Base-by-base conservation (phyloP, 2,113 vertebrate species). In the Dicaeum eximium region DNA sequence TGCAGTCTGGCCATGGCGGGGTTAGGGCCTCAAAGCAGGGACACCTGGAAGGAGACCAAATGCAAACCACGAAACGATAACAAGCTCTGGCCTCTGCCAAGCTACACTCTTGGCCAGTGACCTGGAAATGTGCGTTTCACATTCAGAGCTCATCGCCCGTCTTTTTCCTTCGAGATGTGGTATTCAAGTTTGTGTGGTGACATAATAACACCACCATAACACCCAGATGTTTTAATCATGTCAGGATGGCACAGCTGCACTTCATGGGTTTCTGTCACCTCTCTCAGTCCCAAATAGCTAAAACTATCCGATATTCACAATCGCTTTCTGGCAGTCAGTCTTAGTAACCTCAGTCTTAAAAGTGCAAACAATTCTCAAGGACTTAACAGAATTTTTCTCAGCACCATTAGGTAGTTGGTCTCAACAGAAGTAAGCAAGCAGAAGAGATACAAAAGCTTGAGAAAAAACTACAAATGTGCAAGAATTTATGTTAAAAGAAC, bases 21-120 rank as follows among this genome's bases (percentile, higher is more conserved):
- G 3, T 30, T 12, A 40, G 80, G 80, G 89, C 89, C 78, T 45
- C 80, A 67, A 65, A 69, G 74, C 51, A 75, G 64, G 33, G 66
- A 61, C 70, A 72, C 23, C 38, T 85, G 89, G 93, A 95, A 81
- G 40, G 24, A 72, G 40, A 82, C 75, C 94, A 96, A 95, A 69
- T 3, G 17, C 31, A 79, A 87, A 61, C 57, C 40, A 72, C 2
- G 0, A 28, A 81, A 72, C 0, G 5, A 4, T 61, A 91, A 97
- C 47, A 5, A 96, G 89, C 58, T 67, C 79, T 33, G 50, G 89
- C 54, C 84, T 60, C 61, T 75, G 78, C 40, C 14, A 58, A 95
- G 66, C 74, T 80, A 50, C 47, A 3, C 47, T 88, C 48, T 37
- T 40, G 54, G 70, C 10, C 87, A 94, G 30, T 85, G 93, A 93